phyloP scores from a whole-genome alignment of 2,888 invertebrate genomes.

The Prostheceraeus crozeri region DNA sequence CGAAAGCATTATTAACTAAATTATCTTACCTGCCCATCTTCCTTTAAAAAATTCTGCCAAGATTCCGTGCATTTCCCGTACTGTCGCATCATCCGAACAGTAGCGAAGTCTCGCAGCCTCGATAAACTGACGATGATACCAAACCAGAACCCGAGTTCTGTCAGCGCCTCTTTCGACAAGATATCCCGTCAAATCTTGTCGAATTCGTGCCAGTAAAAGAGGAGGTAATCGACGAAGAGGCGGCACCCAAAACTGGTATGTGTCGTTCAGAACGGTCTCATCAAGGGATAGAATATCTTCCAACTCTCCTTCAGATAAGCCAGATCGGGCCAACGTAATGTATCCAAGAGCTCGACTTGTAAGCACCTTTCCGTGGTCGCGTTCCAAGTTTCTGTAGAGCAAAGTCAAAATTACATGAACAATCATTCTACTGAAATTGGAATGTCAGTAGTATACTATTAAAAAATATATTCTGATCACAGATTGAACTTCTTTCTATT shows the following conservation, averaged over 20 bases:
- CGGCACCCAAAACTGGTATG: constrained; percentile 50
- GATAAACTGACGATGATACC: constrained; percentile 51
- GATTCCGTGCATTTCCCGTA: constrained; percentile 41
- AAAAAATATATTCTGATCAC: too few species aligned
- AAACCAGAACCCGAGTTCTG: constrained; percentile 46
- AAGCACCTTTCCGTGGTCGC: constrained; percentile 46
- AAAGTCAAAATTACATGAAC: constrained; percentile 46
- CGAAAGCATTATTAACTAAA: background rate
- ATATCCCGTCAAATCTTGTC: constrained; percentile 46
- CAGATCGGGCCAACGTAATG: constrained; percentile 44
- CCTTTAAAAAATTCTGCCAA: constrained; percentile 48
- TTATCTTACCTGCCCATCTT: constrained; percentile 42
- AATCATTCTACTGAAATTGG: background rate
- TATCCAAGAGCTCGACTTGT: constrained; percentile 48
- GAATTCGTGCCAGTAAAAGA: constrained; percentile 47
- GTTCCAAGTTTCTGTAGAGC: too few species aligned
- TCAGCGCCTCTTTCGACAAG: constrained; percentile 46
- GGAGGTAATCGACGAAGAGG: constrained; percentile 51
- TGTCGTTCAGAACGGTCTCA: constrained; percentile 49
- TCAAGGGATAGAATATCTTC: constrained; percentile 49
- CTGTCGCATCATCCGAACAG: constrained; percentile 40
- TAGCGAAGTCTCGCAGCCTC: constrained; percentile 46
- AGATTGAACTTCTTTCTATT: too few species aligned
- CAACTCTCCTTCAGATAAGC: constrained; percentile 47
- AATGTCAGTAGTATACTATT: too few species aligned